A percentile compares a stretch with the other conserved stretches of the same genome.
phyloP scores from a whole-genome alignment of 2,113 vertebrate genomes.

The Bos taurus region DNA sequence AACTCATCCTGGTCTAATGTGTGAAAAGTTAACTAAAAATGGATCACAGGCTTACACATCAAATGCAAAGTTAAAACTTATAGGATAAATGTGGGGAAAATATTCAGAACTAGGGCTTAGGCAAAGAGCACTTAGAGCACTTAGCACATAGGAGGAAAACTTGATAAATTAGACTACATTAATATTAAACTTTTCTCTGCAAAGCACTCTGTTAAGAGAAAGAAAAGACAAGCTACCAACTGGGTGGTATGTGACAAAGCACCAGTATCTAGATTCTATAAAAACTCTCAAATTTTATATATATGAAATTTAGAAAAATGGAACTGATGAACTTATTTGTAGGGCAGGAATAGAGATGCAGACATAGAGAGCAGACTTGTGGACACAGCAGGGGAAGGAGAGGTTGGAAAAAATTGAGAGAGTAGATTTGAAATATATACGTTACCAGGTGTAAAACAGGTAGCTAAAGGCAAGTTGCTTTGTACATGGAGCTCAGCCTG shows the following conservation, averaged over 20 bases:
- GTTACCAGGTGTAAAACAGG: background rate
- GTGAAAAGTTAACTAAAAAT: background rate
- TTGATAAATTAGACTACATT: background rate
- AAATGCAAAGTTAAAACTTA: background rate
- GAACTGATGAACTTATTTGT: background rate
- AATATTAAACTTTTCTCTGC: background rate
- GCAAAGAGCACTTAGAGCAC: background rate
- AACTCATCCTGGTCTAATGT: background rate
- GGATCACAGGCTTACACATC: background rate
- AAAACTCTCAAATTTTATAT: background rate
- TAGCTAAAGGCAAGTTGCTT: background rate
- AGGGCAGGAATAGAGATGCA: background rate
- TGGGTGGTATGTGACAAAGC: background rate
- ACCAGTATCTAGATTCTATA: background rate
- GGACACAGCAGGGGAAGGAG: background rate
- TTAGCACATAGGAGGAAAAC: background rate
- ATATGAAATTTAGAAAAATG: background rate
- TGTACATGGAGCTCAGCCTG: background rate
- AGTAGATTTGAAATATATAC: background rate
- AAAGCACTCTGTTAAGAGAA: background rate
- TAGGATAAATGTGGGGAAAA: background rate
- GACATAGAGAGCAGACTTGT: background rate
- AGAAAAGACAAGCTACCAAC: background rate
- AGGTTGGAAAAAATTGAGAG: background rate
- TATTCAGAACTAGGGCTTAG: background rate